Percentiles rank a stretch among this genome's conserved stretches.
Conservation (phyloP, 1,140 invertebrate genomes). For the Leptoteleia sp. region DNA sequence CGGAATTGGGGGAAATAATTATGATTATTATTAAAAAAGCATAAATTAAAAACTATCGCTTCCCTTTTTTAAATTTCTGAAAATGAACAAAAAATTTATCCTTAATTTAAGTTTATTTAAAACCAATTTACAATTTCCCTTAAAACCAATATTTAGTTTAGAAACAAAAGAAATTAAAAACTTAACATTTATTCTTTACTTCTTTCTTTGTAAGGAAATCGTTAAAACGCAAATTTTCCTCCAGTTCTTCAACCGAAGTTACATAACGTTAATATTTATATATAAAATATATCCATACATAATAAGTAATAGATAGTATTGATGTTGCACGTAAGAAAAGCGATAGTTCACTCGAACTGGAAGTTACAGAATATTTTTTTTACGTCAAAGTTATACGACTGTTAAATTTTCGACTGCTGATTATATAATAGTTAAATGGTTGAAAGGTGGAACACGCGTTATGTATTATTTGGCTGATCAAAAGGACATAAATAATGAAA, state of each 20-base stretch:
- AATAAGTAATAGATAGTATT: conserved; percentile 39
- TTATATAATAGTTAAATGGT: conserved; percentile 54
- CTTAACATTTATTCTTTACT: not conserved
- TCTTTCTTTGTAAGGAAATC: not conserved
- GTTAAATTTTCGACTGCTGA: conserved; percentile 54
- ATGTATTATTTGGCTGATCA: conserved; percentile 16
- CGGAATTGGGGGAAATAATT: conserved; percentile 27
- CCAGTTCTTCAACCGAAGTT: conserved; percentile 23
- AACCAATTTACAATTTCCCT: too few relatives aligned
- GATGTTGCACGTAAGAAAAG: conserved; percentile 45
- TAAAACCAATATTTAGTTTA: too few relatives aligned
- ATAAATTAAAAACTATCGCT: conserved; percentile 10
- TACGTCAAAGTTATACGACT: conserved; percentile 53
- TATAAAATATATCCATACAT: conserved; percentile 39
- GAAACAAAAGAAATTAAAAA: too few relatives aligned
- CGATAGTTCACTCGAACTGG: conserved; percentile 34
- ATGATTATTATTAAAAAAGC: not conserved
- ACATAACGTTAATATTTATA: conserved; percentile 35
- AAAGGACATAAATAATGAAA: not conserved
- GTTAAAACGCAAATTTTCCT: conserved; percentile 7
- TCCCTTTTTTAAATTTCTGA: too few relatives aligned
- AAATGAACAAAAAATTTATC: too few relatives aligned
- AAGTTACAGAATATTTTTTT: conserved; percentile 58
- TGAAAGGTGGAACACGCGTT: conserved; percentile 35
- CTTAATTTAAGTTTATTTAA: too few relatives aligned